Evolutionary conservation across 1,140 invertebrate genomes (phyloP).

Genomic region (Diachasmimorpha longicaudata): DNA sequence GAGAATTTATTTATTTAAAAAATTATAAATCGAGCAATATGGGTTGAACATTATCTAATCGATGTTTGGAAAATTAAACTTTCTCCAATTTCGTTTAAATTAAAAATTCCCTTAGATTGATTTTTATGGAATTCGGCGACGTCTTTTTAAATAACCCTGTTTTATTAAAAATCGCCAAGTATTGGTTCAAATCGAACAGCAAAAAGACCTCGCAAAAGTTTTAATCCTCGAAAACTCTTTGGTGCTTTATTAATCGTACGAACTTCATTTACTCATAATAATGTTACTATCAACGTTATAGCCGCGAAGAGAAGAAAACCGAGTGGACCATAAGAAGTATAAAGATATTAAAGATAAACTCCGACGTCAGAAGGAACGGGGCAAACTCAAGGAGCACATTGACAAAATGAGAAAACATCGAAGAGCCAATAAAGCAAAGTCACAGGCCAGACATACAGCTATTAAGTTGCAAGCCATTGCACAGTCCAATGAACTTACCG

Average conservation of each 20-base stretch:
- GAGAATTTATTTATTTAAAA: too few species aligned
- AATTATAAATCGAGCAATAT: too few species aligned
- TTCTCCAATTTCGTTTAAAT: too few species aligned
- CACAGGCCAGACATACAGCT: constrained; percentile 46
- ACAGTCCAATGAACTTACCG: constrained; percentile 42
- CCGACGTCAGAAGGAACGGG: constrained; percentile 71
- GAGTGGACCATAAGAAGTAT: constrained; percentile 72
- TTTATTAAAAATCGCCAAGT: too few species aligned
- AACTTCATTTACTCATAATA: constrained; percentile 28
- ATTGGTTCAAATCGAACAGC: too few species aligned
- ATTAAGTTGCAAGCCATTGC: constrained; percentile 50
- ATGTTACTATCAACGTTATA: constrained; percentile 38
- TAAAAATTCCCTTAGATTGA: too few species aligned
- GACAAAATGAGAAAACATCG: constrained; percentile 57
- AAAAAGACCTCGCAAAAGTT: too few species aligned
- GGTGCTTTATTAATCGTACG: neutral
- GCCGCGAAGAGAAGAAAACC: constrained; percentile 80
- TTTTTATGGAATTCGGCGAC: too few species aligned
- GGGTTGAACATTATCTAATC: too few species aligned
- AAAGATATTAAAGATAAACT: constrained; percentile 82
- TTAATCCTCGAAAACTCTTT: too few species aligned
- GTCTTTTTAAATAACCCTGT: too few species aligned
- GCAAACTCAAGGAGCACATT: constrained; percentile 58
- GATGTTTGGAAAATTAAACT: too few species aligned
- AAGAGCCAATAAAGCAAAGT: constrained; percentile 56